Evolutionary conservation across 2,797 vertebrate genomes (phyloP), one percentile per base, ranked within the genome.

Genomic region (Potorous gilbertii): DNA sequence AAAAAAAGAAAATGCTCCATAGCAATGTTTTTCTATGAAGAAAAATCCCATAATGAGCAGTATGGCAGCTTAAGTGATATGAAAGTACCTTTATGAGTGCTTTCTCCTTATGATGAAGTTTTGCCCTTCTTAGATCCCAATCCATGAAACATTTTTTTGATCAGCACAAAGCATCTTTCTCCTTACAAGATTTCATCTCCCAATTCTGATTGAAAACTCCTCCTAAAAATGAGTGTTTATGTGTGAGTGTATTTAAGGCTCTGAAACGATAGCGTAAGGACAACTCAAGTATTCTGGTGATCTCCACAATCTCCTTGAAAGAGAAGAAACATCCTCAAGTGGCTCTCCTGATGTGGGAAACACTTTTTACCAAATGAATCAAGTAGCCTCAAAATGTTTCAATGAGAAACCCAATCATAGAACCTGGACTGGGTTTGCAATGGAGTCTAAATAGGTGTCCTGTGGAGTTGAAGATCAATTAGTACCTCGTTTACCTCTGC

Each of bases 321-420:
- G 95, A 96, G 96, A 90, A 13, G 29, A 93, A 92, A n/a, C 18
- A 46, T 87, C 92, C 95, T 96, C 91, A 46, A 1, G 92, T 94
- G 66, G 90, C 87, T 94, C 55, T 66, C 94, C 56, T 94, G 96
- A 97, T 95, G 95, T 92, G 95, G 95, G 95, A 97, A 97, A 92
- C 0, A 4, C 94, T 92, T 96, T 95, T 97, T 96, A 95, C 95
- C 74, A 93, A 96, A 95, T 91, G 55, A 66, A 66, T 96, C 96
- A 96, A 98, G 57, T 94, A 94, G n/a, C 21, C 91, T 87, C 55
- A 34, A 90, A 94, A 92, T 54, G 66, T 62, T 21, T 27, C 93
- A 93, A n/a, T 34, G 21, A 95, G 93, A 97, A 97, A 97, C 56
- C 46, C 29, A 96, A 11, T 46, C 57, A 5, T 87, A 92, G 95